These are phyloP conservation scores for Scytalopus superciliaris DNA, from an alignment of 2,113 vertebrate species.

Conservation along the genomic window DNA sequence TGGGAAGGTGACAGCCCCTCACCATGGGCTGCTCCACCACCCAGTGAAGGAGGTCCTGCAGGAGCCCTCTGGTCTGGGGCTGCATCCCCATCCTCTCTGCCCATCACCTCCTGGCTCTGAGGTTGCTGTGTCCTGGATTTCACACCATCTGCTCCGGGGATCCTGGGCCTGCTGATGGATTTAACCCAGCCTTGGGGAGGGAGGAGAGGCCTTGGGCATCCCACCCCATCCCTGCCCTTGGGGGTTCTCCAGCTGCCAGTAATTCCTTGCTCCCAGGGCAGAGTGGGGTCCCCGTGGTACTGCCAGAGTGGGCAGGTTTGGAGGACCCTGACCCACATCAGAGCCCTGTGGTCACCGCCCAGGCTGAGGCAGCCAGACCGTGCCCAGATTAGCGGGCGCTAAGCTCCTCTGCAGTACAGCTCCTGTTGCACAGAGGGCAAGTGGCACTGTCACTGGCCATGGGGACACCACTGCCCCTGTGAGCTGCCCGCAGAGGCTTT, in stretches of 20 bases:
- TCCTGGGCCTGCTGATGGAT: neutral
- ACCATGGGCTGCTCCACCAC: accelerated
- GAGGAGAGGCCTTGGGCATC: neutral
- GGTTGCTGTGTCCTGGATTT: neutral
- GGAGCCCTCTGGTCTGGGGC: accelerated
- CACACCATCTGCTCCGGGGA: neutral
- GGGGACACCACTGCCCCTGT: neutral
- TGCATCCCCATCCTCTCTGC: neutral
- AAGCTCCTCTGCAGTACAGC: neutral
- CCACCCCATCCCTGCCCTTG: neutral
- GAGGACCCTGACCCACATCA: accelerated
- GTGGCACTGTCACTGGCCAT: neutral
- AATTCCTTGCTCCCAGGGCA: accelerated
- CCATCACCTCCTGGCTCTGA: accelerated
- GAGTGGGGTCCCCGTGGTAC: accelerated
- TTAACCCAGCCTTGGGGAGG: neutral
- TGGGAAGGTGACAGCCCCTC: neutral
- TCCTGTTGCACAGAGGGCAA: accelerated
- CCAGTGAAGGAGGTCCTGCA: accelerated
- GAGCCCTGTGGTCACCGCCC: neutral
- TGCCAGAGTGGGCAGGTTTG: no score
- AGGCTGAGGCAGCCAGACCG: neutral
- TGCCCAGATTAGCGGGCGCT: neutral
- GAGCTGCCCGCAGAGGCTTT: neutral
- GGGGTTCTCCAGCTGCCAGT: neutral